phyloP scores from a whole-genome alignment of 2,113 vertebrate species.

The Phalacrocorax aristotelis region DNA sequence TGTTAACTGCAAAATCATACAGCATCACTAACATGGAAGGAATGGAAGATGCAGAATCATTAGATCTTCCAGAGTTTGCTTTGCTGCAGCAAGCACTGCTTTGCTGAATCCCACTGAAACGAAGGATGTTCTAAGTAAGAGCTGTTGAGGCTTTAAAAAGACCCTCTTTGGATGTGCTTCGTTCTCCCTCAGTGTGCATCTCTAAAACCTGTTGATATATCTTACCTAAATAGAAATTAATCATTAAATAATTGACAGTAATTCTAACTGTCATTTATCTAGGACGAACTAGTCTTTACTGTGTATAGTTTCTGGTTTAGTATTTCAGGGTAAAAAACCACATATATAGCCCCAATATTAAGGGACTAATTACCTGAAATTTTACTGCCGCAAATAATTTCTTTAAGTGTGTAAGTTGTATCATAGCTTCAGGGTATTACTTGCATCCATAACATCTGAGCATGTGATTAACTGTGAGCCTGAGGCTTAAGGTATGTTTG shows the following conservation, averaged over 20 bases:
- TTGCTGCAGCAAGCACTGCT: not conserved
- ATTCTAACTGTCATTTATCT: not conserved
- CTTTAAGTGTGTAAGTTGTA: not conserved
- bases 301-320: not conserved
- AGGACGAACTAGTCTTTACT: not conserved
- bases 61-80: not conserved
- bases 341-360: not conserved
- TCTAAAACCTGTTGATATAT: not conserved
- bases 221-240: not conserved
- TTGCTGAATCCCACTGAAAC: not conserved
- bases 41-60: not conserved
- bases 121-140: not conserved
- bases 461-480: not conserved
- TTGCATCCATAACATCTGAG: not conserved
- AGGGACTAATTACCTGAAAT: not conserved
- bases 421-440: not conserved
- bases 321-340: not conserved
- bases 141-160: not conserved
- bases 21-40: not conserved
- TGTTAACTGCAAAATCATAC: not conserved
- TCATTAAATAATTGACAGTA: not conserved
- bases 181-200: not conserved
- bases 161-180: not conserved
- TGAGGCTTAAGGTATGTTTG: not conserved
- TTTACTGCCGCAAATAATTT: not conserved